Conservation (phyloP, 2,888 invertebrate species). For the Hoplodrina ambigua region DNA sequence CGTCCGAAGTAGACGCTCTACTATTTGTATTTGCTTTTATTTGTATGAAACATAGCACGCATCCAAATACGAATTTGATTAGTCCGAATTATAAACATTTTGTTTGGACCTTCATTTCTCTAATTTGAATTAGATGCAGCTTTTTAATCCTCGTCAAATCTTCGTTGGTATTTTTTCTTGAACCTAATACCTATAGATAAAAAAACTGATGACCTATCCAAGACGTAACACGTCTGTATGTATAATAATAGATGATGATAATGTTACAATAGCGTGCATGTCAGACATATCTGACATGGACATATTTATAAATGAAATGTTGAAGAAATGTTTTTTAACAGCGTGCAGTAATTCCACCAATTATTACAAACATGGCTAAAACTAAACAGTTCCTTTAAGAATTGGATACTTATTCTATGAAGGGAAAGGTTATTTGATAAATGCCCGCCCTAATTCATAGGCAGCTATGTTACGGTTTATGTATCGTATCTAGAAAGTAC, state of each 20-base stretch:
- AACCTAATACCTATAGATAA: neutral
- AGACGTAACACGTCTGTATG: neutral
- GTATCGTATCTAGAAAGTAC: constrained; percentile 65
- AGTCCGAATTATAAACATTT: neutral
- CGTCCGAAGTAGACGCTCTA: too few relatives aligned
- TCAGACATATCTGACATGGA: too few relatives aligned
- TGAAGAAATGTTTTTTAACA: neutral
- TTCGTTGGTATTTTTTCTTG: too few relatives aligned
- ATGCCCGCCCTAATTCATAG: constrained; percentile 12
- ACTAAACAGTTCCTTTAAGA: neutral
- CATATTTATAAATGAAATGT: too few relatives aligned
- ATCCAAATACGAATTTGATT: neutral
- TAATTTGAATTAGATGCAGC: neutral
- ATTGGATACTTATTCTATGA: neutral
- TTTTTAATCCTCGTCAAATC: too few relatives aligned
- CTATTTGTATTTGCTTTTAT: too few relatives aligned
- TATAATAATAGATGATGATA: constrained; percentile 4
- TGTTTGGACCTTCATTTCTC: neutral
- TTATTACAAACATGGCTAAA: too few relatives aligned
- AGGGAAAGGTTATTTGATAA: constrained; percentile 11
- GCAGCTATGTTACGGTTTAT: constrained; percentile 14
- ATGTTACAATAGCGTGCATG: neutral
- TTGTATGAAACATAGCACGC: neutral
- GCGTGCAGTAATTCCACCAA: constrained; percentile 1
- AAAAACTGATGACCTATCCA: neutral